These are phyloP conservation scores for Tylochromis polylepis DNA, from an alignment of 2,113 vertebrate genomes.

Conservation along the genomic window DNA sequence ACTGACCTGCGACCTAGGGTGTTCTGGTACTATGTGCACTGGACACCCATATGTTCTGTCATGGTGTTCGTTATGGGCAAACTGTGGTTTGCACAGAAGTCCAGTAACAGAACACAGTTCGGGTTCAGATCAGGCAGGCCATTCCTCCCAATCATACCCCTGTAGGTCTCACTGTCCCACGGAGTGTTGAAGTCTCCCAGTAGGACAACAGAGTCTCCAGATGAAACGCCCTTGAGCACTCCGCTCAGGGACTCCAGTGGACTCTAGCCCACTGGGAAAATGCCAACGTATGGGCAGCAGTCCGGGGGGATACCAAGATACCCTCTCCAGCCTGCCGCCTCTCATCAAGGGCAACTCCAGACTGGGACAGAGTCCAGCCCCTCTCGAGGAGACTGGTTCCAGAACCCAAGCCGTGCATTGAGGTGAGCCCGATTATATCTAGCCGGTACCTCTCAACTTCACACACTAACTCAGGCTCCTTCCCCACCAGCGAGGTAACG, in stretches of 20 bases:
- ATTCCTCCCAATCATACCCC: not conserved
- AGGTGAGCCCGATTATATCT: not conserved
- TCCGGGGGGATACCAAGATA: not conserved
- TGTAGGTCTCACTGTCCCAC: not conserved
- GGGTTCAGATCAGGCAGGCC: too few species aligned
- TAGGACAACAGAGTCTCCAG: not conserved
- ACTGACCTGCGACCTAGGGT: not conserved
- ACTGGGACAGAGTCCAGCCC: not conserved
- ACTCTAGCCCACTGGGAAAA: not conserved
- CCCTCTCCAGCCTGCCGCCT: not conserved
- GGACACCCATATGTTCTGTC: too few species aligned
- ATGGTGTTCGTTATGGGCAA: too few species aligned
- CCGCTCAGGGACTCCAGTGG: not conserved
- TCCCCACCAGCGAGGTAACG: not conserved
- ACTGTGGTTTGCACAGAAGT: too few species aligned
- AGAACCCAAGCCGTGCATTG: not conserved
- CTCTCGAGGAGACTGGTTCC: not conserved
- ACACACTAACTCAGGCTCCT: not conserved
- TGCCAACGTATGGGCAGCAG: accelerated
- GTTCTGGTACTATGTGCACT: not conserved
- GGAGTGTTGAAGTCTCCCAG: not conserved
- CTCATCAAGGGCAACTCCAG: not conserved
- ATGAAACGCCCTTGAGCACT: not conserved
- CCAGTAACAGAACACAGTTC: too few species aligned
- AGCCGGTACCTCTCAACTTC: not conserved